Base-by-base conservation (phyloP, 1,140 invertebrate genomes). In the Drosophila biarmipes region DNA sequence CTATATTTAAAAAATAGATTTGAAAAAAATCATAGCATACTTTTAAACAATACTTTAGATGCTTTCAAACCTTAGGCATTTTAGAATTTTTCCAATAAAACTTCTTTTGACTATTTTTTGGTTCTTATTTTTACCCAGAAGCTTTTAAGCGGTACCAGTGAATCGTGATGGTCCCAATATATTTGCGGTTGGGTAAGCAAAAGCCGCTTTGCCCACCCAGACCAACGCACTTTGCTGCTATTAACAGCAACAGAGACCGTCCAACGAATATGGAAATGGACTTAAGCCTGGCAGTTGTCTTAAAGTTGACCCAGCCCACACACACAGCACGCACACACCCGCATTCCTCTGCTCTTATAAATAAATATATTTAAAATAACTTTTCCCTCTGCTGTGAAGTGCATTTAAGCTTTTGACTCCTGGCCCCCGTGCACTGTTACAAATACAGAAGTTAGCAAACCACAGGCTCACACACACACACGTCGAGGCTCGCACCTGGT, bases 321-420 rank as follows among this genome's bases (percentile, higher is more conserved):
- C 38, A 11, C 46, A 49, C 10, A 45, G 24, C 58, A 62, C n/a
- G 11, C 64, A 64, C 57, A 10, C 27, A 51, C 38, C 40, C 66
- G 29, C 38, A 54, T 67, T 54, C n/a, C 66, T 69, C 11, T 68
- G 40, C 34, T 54, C 42, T 64, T 67, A 63, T 76, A 71, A 57
- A 71, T 71, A 63, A 69, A 80, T 81, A 45, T 66, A 75, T 74
- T 76, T 76, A 42, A 73, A 85, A 81, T 78, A 81, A 87, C 63
- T 86, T 87, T 87, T 86, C 17, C 58, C 52, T 78, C 61, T 55
- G 61, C 73, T 78, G 51, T 67, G 56, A 75, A 86, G 81, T 81
- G 78, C 73, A 86, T 87, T 87, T 87, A 87, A 87, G 78, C 82
- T 78, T 64, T 59, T 64, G 49, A 49, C 61, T 80, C 48, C 62